Conservation (phyloP, 2,888 invertebrate species). For the Macrophya alboannulata region DNA sequence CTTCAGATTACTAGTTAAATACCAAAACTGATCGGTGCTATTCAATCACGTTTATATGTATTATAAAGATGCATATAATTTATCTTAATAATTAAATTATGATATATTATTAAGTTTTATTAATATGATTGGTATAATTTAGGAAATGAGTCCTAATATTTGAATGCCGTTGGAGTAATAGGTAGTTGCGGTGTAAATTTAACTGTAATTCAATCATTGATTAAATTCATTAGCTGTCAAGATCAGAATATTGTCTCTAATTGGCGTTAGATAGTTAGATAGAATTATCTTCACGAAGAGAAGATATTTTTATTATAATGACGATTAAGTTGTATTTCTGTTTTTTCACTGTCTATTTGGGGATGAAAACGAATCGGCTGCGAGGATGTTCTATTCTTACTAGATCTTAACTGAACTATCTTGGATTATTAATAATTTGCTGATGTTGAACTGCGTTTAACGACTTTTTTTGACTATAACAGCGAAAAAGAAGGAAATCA, state of each 20-base stretch:
- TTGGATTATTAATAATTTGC: background rate
- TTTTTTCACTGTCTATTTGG: background rate
- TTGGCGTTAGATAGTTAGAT: background rate
- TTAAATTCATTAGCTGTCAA: background rate
- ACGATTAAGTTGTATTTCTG: background rate
- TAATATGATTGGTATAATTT: background rate
- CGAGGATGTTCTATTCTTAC: background rate
- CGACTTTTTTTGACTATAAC: background rate
- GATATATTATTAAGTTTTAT: background rate
- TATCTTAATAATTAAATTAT: background rate
- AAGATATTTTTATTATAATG: background rate
- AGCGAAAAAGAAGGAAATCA: no score
- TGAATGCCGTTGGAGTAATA: background rate
- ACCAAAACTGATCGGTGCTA: slow-evolving; percentile 55
- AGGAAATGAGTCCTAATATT: background rate
- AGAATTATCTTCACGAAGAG: background rate
- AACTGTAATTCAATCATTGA: no score
- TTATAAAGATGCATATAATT: background rate
- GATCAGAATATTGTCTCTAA: background rate
- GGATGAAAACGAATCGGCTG: background rate
- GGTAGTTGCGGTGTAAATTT: no score
- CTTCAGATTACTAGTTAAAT: slow-evolving; percentile 27
- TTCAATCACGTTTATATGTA: slow-evolving; percentile 9
- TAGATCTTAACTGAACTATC: background rate
- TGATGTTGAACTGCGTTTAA: background rate